Evolutionary conservation across 2,113 vertebrate genomes (phyloP).

Genomic region (Thinocorus orbignyianus): DNA sequence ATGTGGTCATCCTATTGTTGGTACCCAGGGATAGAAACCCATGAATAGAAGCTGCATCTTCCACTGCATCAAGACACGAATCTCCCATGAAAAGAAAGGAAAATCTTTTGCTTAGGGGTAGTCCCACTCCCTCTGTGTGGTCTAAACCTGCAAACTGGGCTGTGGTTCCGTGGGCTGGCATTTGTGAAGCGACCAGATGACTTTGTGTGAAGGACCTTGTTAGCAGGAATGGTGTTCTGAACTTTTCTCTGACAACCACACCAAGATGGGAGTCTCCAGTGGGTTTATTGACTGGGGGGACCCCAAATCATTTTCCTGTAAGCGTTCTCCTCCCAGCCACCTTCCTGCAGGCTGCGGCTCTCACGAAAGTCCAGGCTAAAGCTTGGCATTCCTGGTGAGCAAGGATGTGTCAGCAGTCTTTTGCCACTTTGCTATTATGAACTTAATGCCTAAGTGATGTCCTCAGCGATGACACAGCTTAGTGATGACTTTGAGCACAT

Average conservation of each 20-base stretch:
- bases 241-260: not conserved
- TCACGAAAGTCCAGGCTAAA: fast-evolving
- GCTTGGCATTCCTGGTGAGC: fast-evolving
- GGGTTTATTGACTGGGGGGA: not conserved
- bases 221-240: not conserved
- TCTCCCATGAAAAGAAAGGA: not conserved
- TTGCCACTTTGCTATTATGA: not conserved
- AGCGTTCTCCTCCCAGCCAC: not conserved
- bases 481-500: not conserved
- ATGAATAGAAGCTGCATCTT: not conserved
- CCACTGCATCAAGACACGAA: not conserved
- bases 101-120: not conserved
- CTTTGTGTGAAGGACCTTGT: not conserved
- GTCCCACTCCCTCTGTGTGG: not conserved
- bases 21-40: not conserved
- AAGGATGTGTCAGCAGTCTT: not conserved
- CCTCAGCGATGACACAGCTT: not conserved
- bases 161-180: fast-evolving
- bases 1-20: not conserved
- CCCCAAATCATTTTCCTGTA: fast-evolving
- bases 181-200: not conserved
- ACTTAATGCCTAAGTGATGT: not conserved
- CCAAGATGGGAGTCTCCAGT: not conserved
- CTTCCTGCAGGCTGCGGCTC: not conserved
- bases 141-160: not conserved